phyloP scores from a whole-genome alignment of 2,888 invertebrate species.

The Epinotia ramella region DNA sequence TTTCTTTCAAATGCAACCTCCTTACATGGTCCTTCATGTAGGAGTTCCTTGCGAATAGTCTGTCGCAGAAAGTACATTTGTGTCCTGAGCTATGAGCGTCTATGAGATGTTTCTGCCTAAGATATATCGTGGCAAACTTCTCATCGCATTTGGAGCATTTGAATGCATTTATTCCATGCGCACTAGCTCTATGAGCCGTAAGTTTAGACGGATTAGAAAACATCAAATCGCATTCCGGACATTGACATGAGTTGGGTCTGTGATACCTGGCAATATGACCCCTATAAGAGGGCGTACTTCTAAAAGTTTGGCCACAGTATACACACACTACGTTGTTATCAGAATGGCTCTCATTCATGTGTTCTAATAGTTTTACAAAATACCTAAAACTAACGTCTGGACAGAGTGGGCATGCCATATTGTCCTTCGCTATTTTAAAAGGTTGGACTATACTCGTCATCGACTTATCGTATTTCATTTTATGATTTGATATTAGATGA shows the following conservation, averaged over 20 bases:
- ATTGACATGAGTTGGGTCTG: slow-evolving; percentile 39
- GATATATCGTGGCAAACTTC: slow-evolving; percentile 43
- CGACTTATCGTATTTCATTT: slow-evolving; percentile 44
- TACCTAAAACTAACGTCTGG: slow-evolving; percentile 44
- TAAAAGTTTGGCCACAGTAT: slow-evolving; percentile 48
- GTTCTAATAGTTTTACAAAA: slow-evolving; percentile 47
- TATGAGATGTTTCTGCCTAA: slow-evolving; percentile 44
- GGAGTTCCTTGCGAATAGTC: slow-evolving; percentile 56
- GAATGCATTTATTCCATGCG: slow-evolving; percentile 40
- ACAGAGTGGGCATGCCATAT: slow-evolving; percentile 44
- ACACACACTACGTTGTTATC: slow-evolving; percentile 47
- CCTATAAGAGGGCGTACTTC: slow-evolving; percentile 46
- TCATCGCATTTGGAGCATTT: slow-evolving; percentile 47
- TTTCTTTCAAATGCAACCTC: slow-evolving; percentile 62
- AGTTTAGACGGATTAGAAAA: slow-evolving; percentile 51
- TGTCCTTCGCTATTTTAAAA: slow-evolving; percentile 47
- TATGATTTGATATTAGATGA: slow-evolving; percentile 46
- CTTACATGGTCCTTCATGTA: slow-evolving; percentile 73
- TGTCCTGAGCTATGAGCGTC: slow-evolving; percentile 45
- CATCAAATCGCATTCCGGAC: slow-evolving; percentile 62
- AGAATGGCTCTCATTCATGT: slow-evolving; percentile 48
- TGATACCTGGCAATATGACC: slow-evolving; percentile 47
- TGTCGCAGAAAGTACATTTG: slow-evolving; percentile 56
- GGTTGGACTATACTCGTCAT: slow-evolving; percentile 45
- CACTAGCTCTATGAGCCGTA: slow-evolving; percentile 42